Evolutionary conservation across 2,113 vertebrate species (phyloP).

Genomic region (Calidris pygmaea): DNA sequence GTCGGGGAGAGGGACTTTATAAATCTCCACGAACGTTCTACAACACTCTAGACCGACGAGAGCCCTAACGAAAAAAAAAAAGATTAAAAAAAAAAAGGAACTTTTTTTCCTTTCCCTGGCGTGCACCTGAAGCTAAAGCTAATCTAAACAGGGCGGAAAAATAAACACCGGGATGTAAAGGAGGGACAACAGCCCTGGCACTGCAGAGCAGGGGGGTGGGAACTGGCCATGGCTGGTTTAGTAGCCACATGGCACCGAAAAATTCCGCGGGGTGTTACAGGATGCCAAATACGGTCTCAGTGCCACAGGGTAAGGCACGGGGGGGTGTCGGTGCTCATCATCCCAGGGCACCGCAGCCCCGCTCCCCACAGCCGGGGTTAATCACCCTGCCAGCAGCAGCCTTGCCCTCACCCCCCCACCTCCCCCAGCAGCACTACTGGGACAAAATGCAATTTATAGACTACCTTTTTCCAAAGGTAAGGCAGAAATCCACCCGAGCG

Average conservation of each 20-base stretch:
- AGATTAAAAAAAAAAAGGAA: too few species aligned
- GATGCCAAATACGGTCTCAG: not conserved
- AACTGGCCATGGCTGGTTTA: slow-evolving; percentile 4
- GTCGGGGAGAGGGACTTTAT: too few species aligned
- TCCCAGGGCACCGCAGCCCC: not conserved
- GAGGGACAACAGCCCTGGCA: not conserved
- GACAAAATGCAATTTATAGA: not conserved
- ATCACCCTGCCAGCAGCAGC: slow-evolving; percentile 17
- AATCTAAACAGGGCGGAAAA: slow-evolving; percentile 1
- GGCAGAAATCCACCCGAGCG: not conserved
- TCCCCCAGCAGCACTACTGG: not conserved
- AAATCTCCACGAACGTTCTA: too few species aligned
- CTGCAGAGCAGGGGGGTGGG: not conserved
- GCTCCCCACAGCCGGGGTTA: not conserved
- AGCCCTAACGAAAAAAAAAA: too few species aligned
- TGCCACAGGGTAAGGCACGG: not conserved
- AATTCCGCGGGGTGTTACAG: not conserved
- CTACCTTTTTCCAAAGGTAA: not conserved
- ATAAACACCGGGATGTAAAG: slow-evolving; percentile 5
- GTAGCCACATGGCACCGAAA: not conserved
- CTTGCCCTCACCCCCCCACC: not conserved
- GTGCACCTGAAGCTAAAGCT: slow-evolving; percentile 2
- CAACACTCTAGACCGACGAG: too few species aligned
- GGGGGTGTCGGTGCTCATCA: not conserved
- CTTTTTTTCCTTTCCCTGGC: too few species aligned